A percentile compares a stretch with the other conserved stretches of the same genome.
Conservation (phyloP, 1,140 invertebrate genomes). For the Drosophila persimilis region DNA sequence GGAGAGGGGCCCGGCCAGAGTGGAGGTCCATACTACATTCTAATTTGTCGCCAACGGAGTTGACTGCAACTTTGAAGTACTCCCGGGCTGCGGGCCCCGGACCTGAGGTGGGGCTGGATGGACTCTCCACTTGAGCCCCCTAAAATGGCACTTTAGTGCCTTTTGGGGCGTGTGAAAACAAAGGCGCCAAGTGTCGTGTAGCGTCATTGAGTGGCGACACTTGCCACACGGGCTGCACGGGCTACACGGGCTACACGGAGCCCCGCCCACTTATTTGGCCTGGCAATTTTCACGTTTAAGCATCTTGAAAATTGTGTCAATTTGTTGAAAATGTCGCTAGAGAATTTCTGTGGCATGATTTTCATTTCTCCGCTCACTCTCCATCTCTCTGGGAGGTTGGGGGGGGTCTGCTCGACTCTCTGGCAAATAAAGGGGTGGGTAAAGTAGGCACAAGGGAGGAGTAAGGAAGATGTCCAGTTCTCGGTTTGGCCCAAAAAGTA, state of each 20-base stretch:
- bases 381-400: not conserved
- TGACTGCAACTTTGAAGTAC: slow-evolving; percentile 72
- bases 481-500: slow-evolving; percentile 47
- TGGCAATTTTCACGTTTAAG: slow-evolving; percentile 69
- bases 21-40: slow-evolving; percentile 50
- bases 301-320: slow-evolving; percentile 82
- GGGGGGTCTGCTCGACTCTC: no score
- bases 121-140: slow-evolving; percentile 72
- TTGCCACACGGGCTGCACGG: slow-evolving; percentile 13
- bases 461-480: slow-evolving; percentile 16
- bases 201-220: slow-evolving; percentile 66
- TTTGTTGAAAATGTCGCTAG: slow-evolving; percentile 77
- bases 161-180: slow-evolving; percentile 81
- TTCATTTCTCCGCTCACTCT: slow-evolving; percentile 43
- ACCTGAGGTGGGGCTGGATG: slow-evolving; percentile 19
- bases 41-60: slow-evolving; percentile 68
- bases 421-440: not conserved
- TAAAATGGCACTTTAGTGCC: slow-evolving; percentile 82
- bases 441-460: slow-evolving; percentile 32
- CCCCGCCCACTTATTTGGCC: slow-evolving; percentile 12
- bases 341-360: slow-evolving; percentile 71
- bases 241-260: not conserved
- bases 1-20: not conserved
- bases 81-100: slow-evolving; percentile 18
- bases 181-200: slow-evolving; percentile 76